A percentile compares a stretch with the other conserved stretches of the same genome.
Conservation (phyloP, 2,113 vertebrate genomes). For the Megaleporinus macrocephalus region DNA sequence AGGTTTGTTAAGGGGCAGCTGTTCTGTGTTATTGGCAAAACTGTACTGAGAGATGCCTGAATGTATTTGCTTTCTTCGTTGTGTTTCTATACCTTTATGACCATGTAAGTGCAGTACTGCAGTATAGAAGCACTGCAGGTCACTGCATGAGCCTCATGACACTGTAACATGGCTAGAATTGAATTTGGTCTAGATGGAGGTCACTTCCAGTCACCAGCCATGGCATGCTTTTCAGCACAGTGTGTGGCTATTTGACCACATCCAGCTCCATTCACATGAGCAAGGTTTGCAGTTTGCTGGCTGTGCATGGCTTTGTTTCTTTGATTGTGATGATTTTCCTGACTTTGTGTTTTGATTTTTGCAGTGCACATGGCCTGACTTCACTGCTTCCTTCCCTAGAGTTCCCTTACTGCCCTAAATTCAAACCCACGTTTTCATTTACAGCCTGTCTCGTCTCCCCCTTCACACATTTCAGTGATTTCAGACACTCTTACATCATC, state of each 20-base stretch:
- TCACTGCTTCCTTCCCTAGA: constrained; percentile 5
- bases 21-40: constrained; percentile 7
- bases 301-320: constrained; percentile 46
- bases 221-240: constrained; percentile 35
- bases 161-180: constrained; percentile 31
- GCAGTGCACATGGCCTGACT: constrained; percentile 39
- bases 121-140: constrained; percentile 29
- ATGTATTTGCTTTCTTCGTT: constrained; percentile 6
- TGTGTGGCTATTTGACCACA: constrained; percentile 6
- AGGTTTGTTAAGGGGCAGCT: not conserved
- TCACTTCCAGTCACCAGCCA: constrained; percentile 31
- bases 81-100: not conserved
- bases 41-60: not conserved
- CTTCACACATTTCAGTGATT: not conserved
- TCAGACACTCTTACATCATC: not conserved
- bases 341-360: constrained; percentile 23
- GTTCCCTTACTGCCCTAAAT: not conserved
- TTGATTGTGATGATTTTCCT: constrained; percentile 9
- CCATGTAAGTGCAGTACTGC: constrained; percentile 16
- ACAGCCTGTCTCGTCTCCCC: not conserved
- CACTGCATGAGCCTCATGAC: constrained; percentile 50
- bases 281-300: constrained; percentile 26
- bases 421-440: not conserved
- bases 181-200: constrained; percentile 16
- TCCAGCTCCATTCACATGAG: constrained; percentile 5